Conservation (phyloP, 2,797 vertebrate genomes). For the Coracias cyanogaster region DNA sequence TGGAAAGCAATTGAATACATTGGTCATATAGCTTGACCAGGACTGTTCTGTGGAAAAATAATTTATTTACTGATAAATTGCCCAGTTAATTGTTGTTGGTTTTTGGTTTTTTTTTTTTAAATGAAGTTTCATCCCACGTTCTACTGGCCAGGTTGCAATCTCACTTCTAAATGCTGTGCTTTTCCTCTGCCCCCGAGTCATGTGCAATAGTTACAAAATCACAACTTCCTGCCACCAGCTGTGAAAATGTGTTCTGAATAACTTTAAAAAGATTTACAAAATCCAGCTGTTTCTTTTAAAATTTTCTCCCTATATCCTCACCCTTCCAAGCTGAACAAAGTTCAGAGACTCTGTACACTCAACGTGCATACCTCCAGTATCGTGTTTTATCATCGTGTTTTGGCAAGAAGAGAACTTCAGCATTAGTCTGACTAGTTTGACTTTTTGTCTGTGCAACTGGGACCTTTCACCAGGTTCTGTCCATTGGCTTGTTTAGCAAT, state of each 20-base stretch:
- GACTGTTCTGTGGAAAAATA: background rate
- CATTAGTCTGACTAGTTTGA: background rate
- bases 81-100: background rate
- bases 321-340: background rate
- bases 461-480: background rate
- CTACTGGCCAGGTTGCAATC: background rate
- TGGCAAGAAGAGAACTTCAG: background rate
- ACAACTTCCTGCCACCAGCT: background rate
- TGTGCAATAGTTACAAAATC: background rate
- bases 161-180: background rate
- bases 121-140: background rate
- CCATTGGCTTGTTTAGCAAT: rapidly evolving
- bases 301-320: background rate
- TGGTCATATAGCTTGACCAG: background rate
- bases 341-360: background rate
- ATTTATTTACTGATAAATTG: background rate
- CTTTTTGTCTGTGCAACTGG: rapidly evolving
- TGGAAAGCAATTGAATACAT: background rate
- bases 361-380: rapidly evolving
- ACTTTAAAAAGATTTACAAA: background rate
- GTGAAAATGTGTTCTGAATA: background rate
- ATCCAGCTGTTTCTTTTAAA: background rate
- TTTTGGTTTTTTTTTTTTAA: background rate
- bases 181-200: background rate
- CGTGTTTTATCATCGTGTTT: background rate